phyloP scores from a whole-genome alignment of 2,113 vertebrate genomes.

The Leptocoma aspasia region DNA sequence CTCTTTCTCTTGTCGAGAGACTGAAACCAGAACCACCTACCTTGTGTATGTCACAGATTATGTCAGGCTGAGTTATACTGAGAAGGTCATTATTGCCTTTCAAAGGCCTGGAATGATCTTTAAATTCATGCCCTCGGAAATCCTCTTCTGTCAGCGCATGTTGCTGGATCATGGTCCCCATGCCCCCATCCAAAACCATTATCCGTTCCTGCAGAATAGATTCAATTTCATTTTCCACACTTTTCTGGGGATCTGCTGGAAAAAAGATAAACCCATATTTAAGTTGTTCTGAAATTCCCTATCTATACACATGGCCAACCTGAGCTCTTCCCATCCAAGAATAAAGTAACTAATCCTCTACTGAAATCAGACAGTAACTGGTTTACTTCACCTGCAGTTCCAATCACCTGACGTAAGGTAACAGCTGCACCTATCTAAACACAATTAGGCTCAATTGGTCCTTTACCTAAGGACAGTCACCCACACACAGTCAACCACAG shows the following conservation, averaged over 20 bases:
- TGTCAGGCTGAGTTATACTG: conserved; percentile 86
- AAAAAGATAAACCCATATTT: background rate
- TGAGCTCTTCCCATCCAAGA: background rate
- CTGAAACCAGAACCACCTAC: conserved; percentile 62
- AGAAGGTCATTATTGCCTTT: conserved; percentile 96
- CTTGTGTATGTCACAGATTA: conserved; percentile 92
- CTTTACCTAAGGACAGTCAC: background rate
- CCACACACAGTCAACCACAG: background rate
- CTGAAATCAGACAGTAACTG: background rate
- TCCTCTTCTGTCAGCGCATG: conserved; percentile 79
- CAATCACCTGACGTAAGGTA: background rate
- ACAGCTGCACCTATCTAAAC: background rate
- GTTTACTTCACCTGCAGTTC: background rate
- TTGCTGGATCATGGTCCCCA: conserved; percentile 98
- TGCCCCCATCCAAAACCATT: conserved; percentile 93
- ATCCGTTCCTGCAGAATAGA: conserved; percentile 82
- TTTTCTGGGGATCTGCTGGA: conserved; percentile 7
- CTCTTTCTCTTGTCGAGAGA: background rate
- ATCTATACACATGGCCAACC: background rate
- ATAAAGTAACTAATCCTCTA: background rate
- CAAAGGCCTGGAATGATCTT: conserved; percentile 80
- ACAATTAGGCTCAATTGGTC: background rate
- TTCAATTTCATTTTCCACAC: conserved; percentile 76
- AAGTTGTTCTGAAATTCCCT: background rate
- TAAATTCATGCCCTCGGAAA: conserved; percentile 88